phyloP scores from a whole-genome alignment of 2,888 invertebrate species.

The Caradrina clavipalpis region DNA sequence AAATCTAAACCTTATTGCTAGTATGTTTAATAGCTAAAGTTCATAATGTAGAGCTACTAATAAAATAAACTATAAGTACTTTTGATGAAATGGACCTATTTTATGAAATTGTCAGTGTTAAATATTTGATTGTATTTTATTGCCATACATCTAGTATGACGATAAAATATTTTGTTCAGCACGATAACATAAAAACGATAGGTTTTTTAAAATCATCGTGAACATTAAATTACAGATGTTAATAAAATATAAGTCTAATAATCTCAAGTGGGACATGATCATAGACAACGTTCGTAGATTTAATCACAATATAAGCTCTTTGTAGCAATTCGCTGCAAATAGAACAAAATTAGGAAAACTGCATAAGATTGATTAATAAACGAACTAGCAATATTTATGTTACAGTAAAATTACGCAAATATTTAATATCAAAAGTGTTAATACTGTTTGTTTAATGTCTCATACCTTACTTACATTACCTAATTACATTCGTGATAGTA shows the following conservation, averaged over 20 bases:
- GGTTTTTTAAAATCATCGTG: constrained; percentile 1
- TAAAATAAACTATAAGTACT: not conserved
- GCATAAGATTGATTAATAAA: not conserved
- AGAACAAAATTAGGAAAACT: not conserved
- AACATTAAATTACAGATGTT: not conserved
- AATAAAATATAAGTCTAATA: not conserved
- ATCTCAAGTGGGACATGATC: not conserved
- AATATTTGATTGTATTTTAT: not conserved
- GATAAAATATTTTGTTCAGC: too few species aligned
- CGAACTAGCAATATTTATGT: not conserved
- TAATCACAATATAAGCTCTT: not conserved
- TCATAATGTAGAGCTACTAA: not conserved
- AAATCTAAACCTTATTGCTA: constrained; percentile 1
- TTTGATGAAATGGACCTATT: not conserved
- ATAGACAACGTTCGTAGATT: not conserved
- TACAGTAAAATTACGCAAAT: not conserved
- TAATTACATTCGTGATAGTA: constrained; percentile 55
- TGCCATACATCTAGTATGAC: too few species aligned
- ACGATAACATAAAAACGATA: not conserved
- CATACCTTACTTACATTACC: constrained; percentile 36
- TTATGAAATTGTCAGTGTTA: not conserved
- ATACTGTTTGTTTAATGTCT: constrained; percentile 18
- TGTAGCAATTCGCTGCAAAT: not conserved
- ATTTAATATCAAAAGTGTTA: constrained; percentile 15
- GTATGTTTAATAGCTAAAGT: not conserved